Conservation (phyloP, 1,140 invertebrate genomes). For the Pristionchus pacificus region DNA sequence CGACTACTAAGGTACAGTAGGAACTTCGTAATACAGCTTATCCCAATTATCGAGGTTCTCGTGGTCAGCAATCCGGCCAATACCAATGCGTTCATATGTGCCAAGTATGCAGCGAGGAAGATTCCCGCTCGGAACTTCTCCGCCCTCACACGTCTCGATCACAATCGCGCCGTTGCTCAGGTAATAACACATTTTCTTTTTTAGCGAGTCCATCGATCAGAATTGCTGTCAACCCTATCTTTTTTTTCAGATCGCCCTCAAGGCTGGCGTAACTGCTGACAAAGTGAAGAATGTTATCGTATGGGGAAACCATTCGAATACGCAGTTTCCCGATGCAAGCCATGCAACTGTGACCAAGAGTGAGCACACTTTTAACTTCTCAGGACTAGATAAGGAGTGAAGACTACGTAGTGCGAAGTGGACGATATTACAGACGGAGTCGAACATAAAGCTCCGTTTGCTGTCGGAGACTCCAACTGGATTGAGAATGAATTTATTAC, state of each 20-base stretch:
- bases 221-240: background rate
- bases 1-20: constrained; percentile 80
- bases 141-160: constrained; percentile 94
- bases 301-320: constrained; percentile 99
- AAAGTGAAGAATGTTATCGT: constrained; percentile 86
- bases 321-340: constrained; percentile 94
- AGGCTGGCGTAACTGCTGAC: constrained; percentile 65
- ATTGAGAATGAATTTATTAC: constrained; percentile 76
- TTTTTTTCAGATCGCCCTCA: constrained; percentile 58
- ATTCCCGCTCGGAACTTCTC: constrained; percentile 94
- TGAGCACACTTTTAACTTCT: constrained; percentile 20
- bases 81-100: constrained; percentile 93
- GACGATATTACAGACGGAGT: too few relatives aligned
- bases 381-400: too few relatives aligned
- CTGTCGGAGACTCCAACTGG: constrained; percentile 77
- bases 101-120: constrained; percentile 90
- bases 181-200: too few relatives aligned
- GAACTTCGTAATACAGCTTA: background rate
- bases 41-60: constrained; percentile 63
- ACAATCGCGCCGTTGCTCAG: constrained; percentile 87
- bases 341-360: constrained; percentile 66
- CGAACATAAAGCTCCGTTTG: constrained; percentile 66
- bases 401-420: too few relatives aligned
- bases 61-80: constrained; percentile 99
- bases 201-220: too few relatives aligned